Evolutionary conservation across 2,888 invertebrate species (phyloP).

Genomic region (Diadegma fenestrale): DNA sequence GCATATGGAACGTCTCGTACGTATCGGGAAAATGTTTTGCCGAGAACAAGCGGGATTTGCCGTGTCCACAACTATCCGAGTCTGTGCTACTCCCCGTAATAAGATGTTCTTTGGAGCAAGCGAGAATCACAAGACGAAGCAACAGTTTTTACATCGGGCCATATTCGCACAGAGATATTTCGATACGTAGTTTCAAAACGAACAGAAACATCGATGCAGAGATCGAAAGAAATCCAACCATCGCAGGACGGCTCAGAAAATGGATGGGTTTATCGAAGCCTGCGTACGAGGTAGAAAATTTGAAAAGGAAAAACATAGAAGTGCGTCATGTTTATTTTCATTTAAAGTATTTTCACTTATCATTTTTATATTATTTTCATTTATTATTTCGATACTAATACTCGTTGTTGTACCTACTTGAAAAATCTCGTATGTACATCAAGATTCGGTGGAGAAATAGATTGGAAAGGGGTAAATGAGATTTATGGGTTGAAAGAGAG

Average conservation of each 20-base stretch:
- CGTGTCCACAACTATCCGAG: conserved; percentile 70
- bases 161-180: conserved; percentile 83
- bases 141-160: conserved; percentile 68
- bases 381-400: background rate
- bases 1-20: conserved; percentile 82
- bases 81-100: conserved; percentile 71
- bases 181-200: conserved; percentile 92
- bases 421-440: conserved; percentile 9
- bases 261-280: conserved; percentile 75
- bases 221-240: conserved; percentile 89
- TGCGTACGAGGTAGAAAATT: conserved; percentile 54
- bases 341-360: background rate
- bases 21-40: conserved; percentile 79
- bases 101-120: conserved; percentile 49
- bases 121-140: conserved; percentile 48
- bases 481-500: background rate
- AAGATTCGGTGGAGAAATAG: background rate
- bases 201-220: conserved; percentile 91
- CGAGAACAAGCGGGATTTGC: conserved; percentile 80
- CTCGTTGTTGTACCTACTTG: background rate
- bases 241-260: conserved; percentile 75
- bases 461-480: background rate
- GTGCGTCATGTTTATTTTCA: background rate
- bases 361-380: background rate
- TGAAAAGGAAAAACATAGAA: background rate